Evolutionary conservation across 2,888 invertebrate genomes (phyloP).

Genomic region (Eupithecia tripunctaria): DNA sequence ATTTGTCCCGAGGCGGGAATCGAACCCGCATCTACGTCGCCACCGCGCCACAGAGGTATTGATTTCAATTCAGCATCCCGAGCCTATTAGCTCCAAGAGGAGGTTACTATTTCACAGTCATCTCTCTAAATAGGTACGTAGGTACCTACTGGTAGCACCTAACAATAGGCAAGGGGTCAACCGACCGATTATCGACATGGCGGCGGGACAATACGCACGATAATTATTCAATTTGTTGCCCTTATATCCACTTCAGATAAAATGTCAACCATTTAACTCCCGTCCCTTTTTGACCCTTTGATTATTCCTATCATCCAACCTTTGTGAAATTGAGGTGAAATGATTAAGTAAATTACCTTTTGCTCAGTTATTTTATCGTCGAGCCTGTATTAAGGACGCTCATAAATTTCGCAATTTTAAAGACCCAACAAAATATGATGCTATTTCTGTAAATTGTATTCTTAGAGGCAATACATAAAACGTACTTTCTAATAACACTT

Average conservation of each 20-base stretch:
- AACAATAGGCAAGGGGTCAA: slow-evolving; percentile 64
- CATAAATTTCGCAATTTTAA: slow-evolving; percentile 6
- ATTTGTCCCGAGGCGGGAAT: too few relatives aligned
- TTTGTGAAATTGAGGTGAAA: slow-evolving; percentile 47
- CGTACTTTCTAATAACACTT: not conserved
- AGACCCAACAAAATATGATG: slow-evolving; percentile 3
- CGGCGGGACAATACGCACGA: slow-evolving; percentile 63
- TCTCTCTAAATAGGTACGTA: slow-evolving; percentile 52
- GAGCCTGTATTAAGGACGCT: slow-evolving; percentile 15
- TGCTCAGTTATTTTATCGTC: slow-evolving; percentile 23
- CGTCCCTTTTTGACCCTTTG: slow-evolving; percentile 58
- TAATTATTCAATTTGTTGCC: slow-evolving; percentile 80
- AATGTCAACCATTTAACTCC: slow-evolving; percentile 66
- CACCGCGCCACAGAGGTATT: too few relatives aligned
- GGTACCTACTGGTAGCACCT: slow-evolving; percentile 39
- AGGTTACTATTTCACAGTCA: slow-evolving; percentile 35
- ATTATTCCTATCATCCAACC: slow-evolving; percentile 57
- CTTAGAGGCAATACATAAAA: not conserved
- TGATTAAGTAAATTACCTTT: slow-evolving; percentile 33
- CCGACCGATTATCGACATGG: slow-evolving; percentile 64
- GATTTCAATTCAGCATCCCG: not conserved
- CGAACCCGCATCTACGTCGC: too few relatives aligned
- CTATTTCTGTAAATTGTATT: not conserved
- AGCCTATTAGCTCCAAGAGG: not conserved
- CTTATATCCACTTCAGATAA: slow-evolving; percentile 56